Percentiles rank a stretch among this genome's conserved stretches.
These are phyloP conservation scores for Bugula neritina DNA, from an alignment of 2,888 invertebrate species.

Conservation along the genomic window DNA sequence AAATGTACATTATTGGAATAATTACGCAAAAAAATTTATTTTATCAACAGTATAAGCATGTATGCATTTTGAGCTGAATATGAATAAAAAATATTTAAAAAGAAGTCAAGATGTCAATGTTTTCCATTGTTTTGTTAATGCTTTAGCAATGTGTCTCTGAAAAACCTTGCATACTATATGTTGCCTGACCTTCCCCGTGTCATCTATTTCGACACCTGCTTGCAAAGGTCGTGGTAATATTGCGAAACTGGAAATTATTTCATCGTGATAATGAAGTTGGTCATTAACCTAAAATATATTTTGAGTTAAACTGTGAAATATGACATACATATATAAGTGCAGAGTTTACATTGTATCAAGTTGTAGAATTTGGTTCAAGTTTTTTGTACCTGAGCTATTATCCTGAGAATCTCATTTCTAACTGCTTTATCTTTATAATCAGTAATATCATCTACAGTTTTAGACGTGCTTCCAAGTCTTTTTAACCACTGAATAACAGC, in stretches of 20 bases:
- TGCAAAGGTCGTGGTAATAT: background rate
- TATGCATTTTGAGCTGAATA: no score
- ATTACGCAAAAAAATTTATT: no score
- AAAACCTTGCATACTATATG: background rate
- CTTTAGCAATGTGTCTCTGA: background rate
- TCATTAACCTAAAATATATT: slow-evolving; percentile 14
- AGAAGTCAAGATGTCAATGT: no score
- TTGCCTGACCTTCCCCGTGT: background rate
- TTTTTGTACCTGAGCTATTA: background rate
- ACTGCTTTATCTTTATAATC: slow-evolving; percentile 16
- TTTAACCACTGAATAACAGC: background rate
- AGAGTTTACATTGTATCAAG: no score
- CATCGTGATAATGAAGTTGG: background rate
- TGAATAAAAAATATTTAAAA: no score
- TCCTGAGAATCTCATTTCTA: background rate
- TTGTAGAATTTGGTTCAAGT: no score
- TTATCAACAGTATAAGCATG: no score
- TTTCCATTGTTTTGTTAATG: background rate
- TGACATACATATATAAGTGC: no score
- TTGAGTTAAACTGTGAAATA: background rate
- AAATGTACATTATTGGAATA: no score
- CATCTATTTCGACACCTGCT: background rate
- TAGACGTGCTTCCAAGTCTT: background rate
- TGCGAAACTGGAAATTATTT: slow-evolving; percentile 4
- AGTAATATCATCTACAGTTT: background rate